Conservation (phyloP, 2,113 vertebrate species). For the Burhinus bistriatus region DNA sequence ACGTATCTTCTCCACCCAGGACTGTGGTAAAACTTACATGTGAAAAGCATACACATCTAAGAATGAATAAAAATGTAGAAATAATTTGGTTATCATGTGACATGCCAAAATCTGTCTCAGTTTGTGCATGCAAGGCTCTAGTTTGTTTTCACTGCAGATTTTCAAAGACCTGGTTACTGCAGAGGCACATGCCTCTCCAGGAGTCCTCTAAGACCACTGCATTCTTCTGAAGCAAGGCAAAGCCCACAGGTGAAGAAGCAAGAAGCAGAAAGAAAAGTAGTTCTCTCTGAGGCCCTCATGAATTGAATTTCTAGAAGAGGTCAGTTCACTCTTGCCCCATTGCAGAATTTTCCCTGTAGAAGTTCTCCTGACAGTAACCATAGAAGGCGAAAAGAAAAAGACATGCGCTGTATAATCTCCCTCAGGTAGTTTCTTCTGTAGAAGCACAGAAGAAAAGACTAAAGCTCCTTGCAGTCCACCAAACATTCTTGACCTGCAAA, state of each 20-base stretch:
- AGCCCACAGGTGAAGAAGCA: background rate
- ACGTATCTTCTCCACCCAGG: background rate
- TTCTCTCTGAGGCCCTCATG: background rate
- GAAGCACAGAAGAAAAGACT: background rate
- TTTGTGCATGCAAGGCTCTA: background rate
- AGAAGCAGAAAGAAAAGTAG: background rate
- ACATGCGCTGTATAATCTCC: fast-evolving
- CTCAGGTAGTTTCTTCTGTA: background rate
- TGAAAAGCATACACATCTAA: background rate
- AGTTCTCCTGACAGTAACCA: background rate
- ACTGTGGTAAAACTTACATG: background rate
- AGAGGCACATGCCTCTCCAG: background rate
- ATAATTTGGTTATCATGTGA: background rate
- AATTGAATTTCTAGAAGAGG: background rate
- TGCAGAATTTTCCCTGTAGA: background rate
- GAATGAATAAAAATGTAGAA: background rate
- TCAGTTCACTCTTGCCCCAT: background rate
- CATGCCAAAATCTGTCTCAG: background rate
- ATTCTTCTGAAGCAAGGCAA: background rate
- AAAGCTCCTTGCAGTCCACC: background rate
- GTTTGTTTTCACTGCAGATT: background rate
- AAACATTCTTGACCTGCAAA: background rate
- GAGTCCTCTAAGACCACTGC: background rate
- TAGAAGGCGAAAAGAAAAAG: background rate
- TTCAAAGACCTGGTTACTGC: background rate